A percentile compares a stretch with the other conserved stretches of the same genome.
These are phyloP conservation scores for Hippasteria phrygiana DNA, from an alignment of 53 echinoderm and acorn worm species.

Conservation along the genomic window DNA sequence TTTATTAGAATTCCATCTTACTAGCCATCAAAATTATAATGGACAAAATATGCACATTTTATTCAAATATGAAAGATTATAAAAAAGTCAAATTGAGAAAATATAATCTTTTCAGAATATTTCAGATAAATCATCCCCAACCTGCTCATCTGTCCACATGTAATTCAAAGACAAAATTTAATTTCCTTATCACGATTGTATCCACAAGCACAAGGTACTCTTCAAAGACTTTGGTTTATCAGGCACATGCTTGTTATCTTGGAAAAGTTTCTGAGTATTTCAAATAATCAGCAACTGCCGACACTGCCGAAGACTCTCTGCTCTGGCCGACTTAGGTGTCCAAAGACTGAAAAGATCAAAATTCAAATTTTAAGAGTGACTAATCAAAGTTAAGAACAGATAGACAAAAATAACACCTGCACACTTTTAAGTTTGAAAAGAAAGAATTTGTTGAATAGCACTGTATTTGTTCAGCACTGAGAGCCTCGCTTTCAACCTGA, in stretches of 20 bases:
- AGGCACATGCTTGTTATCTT: neutral
- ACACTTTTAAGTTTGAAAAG: too few relatives aligned
- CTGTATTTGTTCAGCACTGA: too few relatives aligned
- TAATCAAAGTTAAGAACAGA: too few relatives aligned
- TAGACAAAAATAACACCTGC: too few relatives aligned
- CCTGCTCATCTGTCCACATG: neutral
- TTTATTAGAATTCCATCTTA: too few relatives aligned
- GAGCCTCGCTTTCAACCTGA: too few relatives aligned
- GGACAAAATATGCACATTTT: too few relatives aligned
- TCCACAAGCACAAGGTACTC: neutral
- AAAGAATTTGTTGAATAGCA: too few relatives aligned
- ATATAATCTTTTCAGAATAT: neutral
- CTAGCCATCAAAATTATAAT: too few relatives aligned
- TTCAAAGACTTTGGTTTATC: neutral
- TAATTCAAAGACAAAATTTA: neutral
- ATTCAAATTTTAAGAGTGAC: neutral
- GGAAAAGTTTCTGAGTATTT: too few relatives aligned
- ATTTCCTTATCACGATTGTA: neutral
- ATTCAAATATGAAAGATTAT: neutral
- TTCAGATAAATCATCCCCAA: neutral
- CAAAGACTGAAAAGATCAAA: neutral
- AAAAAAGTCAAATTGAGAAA: neutral
- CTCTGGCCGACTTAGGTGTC: neutral
- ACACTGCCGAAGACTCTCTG: neutral
- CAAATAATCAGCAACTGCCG: neutral